Evolutionary conservation across 2,797 vertebrate genomes (phyloP), one percentile per base, ranked within the genome.

Genomic region (Falco novaeseelandiae): DNA sequence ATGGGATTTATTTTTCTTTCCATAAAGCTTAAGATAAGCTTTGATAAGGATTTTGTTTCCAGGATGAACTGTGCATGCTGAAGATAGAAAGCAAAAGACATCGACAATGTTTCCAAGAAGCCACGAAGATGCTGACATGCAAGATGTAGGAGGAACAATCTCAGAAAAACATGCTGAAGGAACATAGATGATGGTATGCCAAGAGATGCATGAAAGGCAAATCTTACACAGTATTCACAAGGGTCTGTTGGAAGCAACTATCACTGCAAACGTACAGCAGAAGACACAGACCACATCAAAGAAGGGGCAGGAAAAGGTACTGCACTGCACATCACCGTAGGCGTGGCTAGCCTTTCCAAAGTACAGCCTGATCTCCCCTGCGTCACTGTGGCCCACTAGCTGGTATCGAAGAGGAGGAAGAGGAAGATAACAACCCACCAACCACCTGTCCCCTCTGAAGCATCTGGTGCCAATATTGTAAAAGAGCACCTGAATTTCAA

Each of bases 391-490:
- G 74, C 74, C 76, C 58, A 72, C 46, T 61, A 72, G 73, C 57
- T 58, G 36, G 29, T 76, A 81, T 62, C 12, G 1, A 83, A 78
- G 65, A 70, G 82, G 80, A 89, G 59, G 79, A 96, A 93, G 86
- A 91, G 67, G 87, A 94, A 91, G 87, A 57, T 67, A 86, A 59
- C 82, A 93, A 74, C 84, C 93, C 87, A 97, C 90, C 80, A 89
- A 51, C 78, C 92, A 95, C 93, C 90, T 95, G 94, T 61, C 87
- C 74, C 67, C 59, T 90, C 36, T 71, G 25, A 93, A 83, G 81
- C 44, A 85, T 74, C 67, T 81, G 52, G 81, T 62, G 32, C 40
- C 65, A 91, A 5, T 83, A 71, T 87, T 78, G 83, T 83, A 76
- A 89, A 38, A 83, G 9, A 79, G 6, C 2, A 14, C 7, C 67